Conservation (phyloP, 2,113 vertebrate genomes). For the Mirza zaza region DNA sequence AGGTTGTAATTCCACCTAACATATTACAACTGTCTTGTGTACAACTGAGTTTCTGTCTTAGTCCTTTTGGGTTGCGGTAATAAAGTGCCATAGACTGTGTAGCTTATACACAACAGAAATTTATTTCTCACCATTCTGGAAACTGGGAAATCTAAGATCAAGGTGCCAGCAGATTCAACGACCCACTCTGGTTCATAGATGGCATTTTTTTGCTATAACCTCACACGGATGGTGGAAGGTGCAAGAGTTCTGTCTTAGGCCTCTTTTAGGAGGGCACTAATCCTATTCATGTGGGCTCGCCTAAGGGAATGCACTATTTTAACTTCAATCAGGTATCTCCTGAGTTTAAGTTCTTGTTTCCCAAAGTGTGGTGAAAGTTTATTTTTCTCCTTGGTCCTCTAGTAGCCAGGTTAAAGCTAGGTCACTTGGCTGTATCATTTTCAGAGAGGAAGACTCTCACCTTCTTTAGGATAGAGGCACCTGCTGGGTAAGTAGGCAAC, state of each 20-base stretch:
- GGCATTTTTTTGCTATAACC: not conserved
- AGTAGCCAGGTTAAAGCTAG: not conserved
- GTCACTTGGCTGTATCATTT: not conserved
- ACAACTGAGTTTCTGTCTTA: not conserved
- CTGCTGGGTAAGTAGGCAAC: not conserved
- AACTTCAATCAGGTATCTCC: not conserved
- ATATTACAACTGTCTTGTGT: not conserved
- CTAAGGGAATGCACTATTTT: not conserved
- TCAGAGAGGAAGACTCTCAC: not conserved
- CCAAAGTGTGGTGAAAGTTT: not conserved
- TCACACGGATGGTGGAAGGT: not conserved
- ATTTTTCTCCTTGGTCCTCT: not conserved
- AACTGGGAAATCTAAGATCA: not conserved
- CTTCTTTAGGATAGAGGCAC: not conserved
- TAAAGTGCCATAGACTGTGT: not conserved
- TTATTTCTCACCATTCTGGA: not conserved
- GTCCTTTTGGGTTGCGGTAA: not conserved
- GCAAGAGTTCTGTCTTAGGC: not conserved
- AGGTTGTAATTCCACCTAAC: not conserved
- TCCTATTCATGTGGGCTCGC: not conserved
- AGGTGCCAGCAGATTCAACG: no score
- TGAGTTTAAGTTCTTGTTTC: slow-evolving; percentile 9
- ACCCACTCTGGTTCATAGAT: not conserved
- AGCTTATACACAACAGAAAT: not conserved
- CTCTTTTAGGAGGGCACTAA: not conserved